A percentile compares a stretch with the other conserved stretches of the same genome.
Conservation (phyloP, 2,888 invertebrate species). For the Drosophila histrio region DNA sequence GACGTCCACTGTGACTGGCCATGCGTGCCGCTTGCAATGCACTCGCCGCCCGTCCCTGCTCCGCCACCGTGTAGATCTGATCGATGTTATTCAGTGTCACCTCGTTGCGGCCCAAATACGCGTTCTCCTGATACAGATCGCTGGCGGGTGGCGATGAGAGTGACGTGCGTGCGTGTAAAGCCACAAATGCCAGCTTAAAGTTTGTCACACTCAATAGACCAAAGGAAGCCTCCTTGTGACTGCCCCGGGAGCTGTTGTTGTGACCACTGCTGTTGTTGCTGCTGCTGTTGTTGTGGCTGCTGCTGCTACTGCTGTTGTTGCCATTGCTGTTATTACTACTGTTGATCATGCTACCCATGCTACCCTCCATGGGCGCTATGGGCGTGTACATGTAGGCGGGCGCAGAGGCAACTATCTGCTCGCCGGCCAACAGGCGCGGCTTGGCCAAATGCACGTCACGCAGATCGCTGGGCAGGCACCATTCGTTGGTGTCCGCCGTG, state of each 20-base stretch:
- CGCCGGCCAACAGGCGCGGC: slow-evolving; percentile 83
- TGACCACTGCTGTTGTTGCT: slow-evolving; percentile 19
- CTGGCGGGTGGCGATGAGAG: slow-evolving; percentile 42
- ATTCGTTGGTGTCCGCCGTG: slow-evolving; percentile 72
- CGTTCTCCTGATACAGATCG: slow-evolving; percentile 81
- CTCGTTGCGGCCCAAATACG: slow-evolving; percentile 82
- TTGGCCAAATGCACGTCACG: slow-evolving; percentile 77
- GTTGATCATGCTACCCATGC: slow-evolving; percentile 76
- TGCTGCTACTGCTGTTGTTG: slow-evolving; percentile 85
- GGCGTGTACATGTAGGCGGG: slow-evolving; percentile 94
- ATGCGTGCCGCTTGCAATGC: slow-evolving; percentile 76
- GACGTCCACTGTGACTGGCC: slow-evolving; percentile 48
- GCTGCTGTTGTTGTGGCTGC: slow-evolving; percentile 31
- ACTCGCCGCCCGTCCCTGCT: slow-evolving; percentile 73
- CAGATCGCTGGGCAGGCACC: slow-evolving; percentile 78
- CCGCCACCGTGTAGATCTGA: slow-evolving; percentile 82
- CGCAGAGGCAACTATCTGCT: slow-evolving; percentile 92
- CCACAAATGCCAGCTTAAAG: slow-evolving; percentile 95
- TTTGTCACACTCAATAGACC: slow-evolving; percentile 96
- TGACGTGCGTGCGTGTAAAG: slow-evolving; percentile 79
- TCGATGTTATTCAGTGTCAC: slow-evolving; percentile 84
- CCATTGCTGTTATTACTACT: slow-evolving; percentile 18
- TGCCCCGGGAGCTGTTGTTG: slow-evolving; percentile 19
- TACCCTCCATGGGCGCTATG: slow-evolving; percentile 84
- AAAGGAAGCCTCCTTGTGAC: slow-evolving; percentile 89